Evolutionary conservation across 2,888 invertebrate species (phyloP).

Genomic region (Invenusta paracnida): DNA sequence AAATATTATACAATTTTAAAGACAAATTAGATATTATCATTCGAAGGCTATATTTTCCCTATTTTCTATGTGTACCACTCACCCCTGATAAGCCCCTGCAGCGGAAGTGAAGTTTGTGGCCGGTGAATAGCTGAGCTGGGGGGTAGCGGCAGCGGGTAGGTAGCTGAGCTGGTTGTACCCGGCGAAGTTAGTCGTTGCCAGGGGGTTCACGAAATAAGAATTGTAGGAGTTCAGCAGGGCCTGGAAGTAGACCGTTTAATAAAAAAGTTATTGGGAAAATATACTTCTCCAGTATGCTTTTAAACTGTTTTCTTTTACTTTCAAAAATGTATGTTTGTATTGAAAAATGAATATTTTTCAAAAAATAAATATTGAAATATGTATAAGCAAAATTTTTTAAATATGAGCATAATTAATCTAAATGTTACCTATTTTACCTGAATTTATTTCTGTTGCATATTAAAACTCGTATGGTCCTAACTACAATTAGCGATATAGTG

Average conservation of each 20-base stretch:
- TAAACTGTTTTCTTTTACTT: too few species aligned
- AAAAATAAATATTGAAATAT: background rate
- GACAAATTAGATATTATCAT: too few species aligned
- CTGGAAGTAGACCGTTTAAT: background rate
- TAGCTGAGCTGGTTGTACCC: background rate
- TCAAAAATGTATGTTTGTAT: too few species aligned
- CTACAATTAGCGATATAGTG: too few species aligned
- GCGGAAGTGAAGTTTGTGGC: constrained; percentile 6
- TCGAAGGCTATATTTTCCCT: too few species aligned
- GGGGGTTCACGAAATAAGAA: background rate
- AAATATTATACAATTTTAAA: too few species aligned
- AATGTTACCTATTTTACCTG: background rate
- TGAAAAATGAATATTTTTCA: background rate
- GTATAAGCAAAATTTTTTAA: background rate
- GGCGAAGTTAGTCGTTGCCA: background rate
- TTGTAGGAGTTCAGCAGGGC: constrained; percentile 1
- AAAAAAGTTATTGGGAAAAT: too few species aligned
- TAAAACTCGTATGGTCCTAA: too few species aligned
- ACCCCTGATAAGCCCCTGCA: background rate
- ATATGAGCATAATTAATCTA: background rate
- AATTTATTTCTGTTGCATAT: background rate
- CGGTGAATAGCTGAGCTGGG: background rate
- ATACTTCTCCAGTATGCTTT: too few species aligned
- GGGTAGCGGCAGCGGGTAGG: background rate
- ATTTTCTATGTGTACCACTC: too few species aligned